Evolutionary conservation across 2,113 vertebrate genomes (phyloP).

Genomic region (Coreoperca whiteheadi): DNA sequence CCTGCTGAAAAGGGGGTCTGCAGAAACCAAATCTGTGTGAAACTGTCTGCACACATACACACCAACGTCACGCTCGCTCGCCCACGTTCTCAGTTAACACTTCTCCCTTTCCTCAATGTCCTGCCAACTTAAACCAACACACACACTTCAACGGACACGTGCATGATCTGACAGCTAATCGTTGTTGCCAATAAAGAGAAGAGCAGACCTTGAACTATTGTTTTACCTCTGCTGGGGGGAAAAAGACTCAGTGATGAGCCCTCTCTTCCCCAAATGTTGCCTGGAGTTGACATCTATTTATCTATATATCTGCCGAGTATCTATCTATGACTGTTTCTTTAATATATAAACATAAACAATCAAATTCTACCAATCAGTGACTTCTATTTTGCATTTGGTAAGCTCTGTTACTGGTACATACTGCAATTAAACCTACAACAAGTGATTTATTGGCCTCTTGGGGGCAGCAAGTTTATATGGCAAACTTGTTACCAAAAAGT

Average conservation of each 20-base stretch:
- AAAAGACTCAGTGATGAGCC: slow-evolving; percentile 15
- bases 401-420: background rate
- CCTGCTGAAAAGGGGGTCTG: slow-evolving; percentile 9
- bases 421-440: background rate
- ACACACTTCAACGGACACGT: slow-evolving; percentile 35
- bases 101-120: slow-evolving; percentile 60
- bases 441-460: background rate
- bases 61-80: slow-evolving; percentile 34
- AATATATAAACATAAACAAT: background rate
- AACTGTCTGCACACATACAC: slow-evolving; percentile 31
- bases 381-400: background rate
- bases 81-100: slow-evolving; percentile 67
- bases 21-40: slow-evolving; percentile 53
- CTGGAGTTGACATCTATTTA: background rate
- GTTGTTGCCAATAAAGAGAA: slow-evolving; percentile 61
- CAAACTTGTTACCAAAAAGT: background rate
- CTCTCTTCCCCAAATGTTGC: slow-evolving; percentile 11
- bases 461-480: background rate
- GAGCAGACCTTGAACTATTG: slow-evolving; percentile 64
- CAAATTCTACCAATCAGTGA: background rate
- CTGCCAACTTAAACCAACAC: slow-evolving; percentile 66
- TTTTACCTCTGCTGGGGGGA: slow-evolving; percentile 42
- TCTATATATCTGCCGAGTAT: background rate
- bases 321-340: slow-evolving; percentile 3
- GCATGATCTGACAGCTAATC: slow-evolving; percentile 54